Percentiles rank a stretch among this genome's conserved stretches.
Evolutionary conservation across 2,797 vertebrate species (phyloP).

Genomic region (Cyclopterus lumpus): DNA sequence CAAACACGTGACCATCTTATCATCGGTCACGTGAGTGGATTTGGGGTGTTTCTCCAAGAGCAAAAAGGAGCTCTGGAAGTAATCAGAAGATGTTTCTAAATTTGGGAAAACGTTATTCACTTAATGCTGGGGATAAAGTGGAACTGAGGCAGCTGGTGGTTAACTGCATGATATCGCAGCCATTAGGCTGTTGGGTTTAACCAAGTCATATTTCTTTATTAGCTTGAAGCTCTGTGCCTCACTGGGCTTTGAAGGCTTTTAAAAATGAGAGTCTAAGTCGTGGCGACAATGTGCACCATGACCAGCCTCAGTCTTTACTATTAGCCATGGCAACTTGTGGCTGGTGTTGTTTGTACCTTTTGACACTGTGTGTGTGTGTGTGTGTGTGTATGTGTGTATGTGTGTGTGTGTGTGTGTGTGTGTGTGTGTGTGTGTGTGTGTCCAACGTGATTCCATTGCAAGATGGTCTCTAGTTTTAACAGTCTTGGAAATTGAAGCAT

Average conservation of each 20-base stretch:
- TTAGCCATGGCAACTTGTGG: background rate
- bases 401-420: too few relatives aligned
- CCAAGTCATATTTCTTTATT: constrained; percentile 61
- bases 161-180: constrained; percentile 34
- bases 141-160: constrained; percentile 41
- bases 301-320: constrained; percentile 16
- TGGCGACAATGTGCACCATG: constrained; percentile 20
- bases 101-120: constrained; percentile 61
- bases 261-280: constrained; percentile 32
- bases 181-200: constrained; percentile 58
- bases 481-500: constrained; percentile 8
- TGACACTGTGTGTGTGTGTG: background rate
- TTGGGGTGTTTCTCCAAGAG: constrained; percentile 34
- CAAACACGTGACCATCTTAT: constrained; percentile 28
- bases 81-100: constrained; percentile 56
- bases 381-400: background rate
- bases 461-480: constrained; percentile 1
- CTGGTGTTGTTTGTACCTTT: background rate
- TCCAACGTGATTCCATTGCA: background rate
- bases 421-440: too few relatives aligned
- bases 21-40: constrained; percentile 30
- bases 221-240: constrained; percentile 31
- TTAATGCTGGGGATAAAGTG: constrained; percentile 40
- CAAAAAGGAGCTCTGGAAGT: constrained; percentile 36
- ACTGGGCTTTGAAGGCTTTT: constrained; percentile 42